Evolutionary conservation across 2,888 invertebrate genomes (phyloP), one percentile per base, ranked within the genome.

Genomic region (Philaethria dido): DNA sequence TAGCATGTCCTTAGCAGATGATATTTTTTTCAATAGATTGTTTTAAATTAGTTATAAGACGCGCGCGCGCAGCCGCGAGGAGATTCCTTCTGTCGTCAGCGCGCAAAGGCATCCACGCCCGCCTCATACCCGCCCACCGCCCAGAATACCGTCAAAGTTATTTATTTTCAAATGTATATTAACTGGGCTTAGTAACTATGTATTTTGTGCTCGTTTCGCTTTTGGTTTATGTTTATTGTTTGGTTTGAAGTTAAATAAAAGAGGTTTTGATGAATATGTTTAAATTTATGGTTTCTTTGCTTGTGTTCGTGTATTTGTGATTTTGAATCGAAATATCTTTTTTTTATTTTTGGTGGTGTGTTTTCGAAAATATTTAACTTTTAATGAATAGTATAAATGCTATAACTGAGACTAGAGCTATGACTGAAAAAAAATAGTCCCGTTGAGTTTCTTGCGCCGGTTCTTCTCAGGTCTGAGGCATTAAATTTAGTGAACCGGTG

Each of bases 61-160:
- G 87, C 84, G 87, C 87, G 88, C 84, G 87, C 87, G 81, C 81
- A 72, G 85, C 91, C 91, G 92, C 89, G 89, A 92, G 87, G 77
- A 76, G 87, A 92, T 75, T 88, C 96, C 96, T 72, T 96, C 96
- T 73, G 97, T 97, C 78, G 97, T 97, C 73, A 96, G 96, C 75
- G 96, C 95, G 91, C 96, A 74, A 73, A 69, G 88, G 96, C 65
- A 64, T 95, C 76, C 93, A 62, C 81, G 80, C 73, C 73, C 78
- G 83, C 82, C 81, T 68, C 55, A 39, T 71, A 69, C 73, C 75
- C 60, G 60, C 60, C 60, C 60, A 60, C 45, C 60, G 47, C 60
- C 60, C 60, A 47, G 3, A 20, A 16, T 14, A 36, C 0, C 73
- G 77, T 77, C 11, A 0, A 8, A 2, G 4, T 33, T 52, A 52